Conservation (phyloP, 2,797 vertebrate species). For the Pangasius sanitwongsei region DNA sequence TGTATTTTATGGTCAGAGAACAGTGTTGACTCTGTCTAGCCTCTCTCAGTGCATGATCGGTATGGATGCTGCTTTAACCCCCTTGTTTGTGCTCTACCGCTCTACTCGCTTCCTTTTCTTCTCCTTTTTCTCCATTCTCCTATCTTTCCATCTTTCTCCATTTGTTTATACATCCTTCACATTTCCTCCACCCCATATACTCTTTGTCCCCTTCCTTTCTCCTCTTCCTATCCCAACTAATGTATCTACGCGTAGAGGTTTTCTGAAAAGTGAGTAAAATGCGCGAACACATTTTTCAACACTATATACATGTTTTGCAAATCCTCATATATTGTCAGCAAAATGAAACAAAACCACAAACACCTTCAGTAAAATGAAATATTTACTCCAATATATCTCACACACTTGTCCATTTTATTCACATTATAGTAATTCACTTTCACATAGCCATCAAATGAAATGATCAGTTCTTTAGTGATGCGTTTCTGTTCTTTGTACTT, state of each 20-base stretch:
- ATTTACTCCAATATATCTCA: not conserved
- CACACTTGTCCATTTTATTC: not conserved
- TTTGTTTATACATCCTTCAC: not conserved
- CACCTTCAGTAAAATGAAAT: not conserved
- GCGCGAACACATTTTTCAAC: not conserved
- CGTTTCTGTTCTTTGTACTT: not conserved
- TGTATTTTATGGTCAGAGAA: not conserved
- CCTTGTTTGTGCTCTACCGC: not conserved
- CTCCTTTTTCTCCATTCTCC: not conserved
- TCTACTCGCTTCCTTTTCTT: not conserved
- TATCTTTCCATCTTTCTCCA: not conserved
- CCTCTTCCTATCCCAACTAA: not conserved
- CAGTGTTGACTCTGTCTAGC: not conserved
- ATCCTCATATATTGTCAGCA: not conserved
- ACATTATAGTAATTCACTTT: not conserved
- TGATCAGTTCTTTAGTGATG: not conserved
- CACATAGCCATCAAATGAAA: not conserved
- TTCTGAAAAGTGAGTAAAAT: not conserved
- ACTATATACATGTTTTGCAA: not conserved
- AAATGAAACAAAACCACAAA: not conserved
- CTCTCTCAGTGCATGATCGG: not conserved
- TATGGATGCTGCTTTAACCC: not conserved
- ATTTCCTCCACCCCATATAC: not conserved
- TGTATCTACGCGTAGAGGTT: not conserved
- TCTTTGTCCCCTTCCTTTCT: not conserved